phyloP scores from a whole-genome alignment of 2,113 vertebrate genomes.

The Malurus alboscapulatus region DNA sequence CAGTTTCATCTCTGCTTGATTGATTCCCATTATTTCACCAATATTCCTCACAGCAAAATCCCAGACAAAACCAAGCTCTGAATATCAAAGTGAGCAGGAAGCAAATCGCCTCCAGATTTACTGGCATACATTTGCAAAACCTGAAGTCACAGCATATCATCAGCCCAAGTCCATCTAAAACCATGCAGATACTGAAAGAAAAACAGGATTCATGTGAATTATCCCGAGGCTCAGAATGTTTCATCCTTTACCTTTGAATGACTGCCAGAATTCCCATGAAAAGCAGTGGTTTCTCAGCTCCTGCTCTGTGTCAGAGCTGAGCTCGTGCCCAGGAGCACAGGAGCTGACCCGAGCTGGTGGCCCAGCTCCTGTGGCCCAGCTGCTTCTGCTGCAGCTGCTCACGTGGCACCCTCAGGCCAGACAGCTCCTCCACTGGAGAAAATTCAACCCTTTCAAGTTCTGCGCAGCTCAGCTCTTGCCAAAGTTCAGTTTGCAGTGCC shows the following conservation, averaged over 20 bases:
- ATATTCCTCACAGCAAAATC: not conserved
- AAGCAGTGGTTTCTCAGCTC: not conserved
- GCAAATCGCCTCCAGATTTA: not conserved
- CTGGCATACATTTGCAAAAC: not conserved
- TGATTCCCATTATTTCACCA: not conserved
- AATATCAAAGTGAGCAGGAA: not conserved
- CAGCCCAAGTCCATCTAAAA: not conserved
- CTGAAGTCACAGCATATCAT: not conserved
- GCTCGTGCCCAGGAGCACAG: not conserved
- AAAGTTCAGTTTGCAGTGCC: not conserved
- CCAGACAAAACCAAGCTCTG: not conserved
- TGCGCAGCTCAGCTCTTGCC: not conserved
- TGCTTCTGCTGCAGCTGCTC: not conserved
- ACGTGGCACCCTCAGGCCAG: not conserved
- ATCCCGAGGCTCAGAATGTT: not conserved
- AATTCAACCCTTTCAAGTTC: not conserved
- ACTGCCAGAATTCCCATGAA: not conserved
- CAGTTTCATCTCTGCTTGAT: not conserved
- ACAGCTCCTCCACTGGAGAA: not conserved
- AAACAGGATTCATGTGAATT: not conserved
- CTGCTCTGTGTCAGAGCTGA: not conserved
- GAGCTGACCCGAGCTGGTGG: not conserved
- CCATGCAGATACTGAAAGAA: not conserved
- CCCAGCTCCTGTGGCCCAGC: not conserved
- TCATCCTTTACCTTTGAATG: slow-evolving; percentile 7